A percentile compares a stretch with the other conserved stretches of the same genome.
These are phyloP conservation scores for Hirudinaria manillensis DNA, from an alignment of 2,888 invertebrate species.

Conservation along the genomic window DNA sequence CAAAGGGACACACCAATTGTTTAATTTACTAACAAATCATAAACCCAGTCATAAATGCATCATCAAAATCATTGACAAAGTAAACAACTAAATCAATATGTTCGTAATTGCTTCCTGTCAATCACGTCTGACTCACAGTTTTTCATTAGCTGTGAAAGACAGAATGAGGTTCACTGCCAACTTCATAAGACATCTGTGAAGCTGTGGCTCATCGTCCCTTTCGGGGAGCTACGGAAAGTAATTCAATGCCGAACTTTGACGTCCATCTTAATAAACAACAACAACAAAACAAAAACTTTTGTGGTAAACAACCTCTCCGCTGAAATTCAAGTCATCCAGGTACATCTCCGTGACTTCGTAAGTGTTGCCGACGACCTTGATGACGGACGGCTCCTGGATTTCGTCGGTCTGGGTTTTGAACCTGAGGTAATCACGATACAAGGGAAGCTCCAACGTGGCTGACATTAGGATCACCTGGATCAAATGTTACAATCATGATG, in stretches of 20 bases:
- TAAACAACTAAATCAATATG: too few relatives aligned
- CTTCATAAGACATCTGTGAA: neutral
- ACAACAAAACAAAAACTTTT: too few relatives aligned
- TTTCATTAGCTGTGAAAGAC: neutral
- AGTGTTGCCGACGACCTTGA: conserved; percentile 47
- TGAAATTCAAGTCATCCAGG: conserved; percentile 47
- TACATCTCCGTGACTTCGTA: conserved; percentile 51
- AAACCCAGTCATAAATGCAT: too few relatives aligned
- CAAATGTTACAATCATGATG: neutral
- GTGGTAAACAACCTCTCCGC: too few relatives aligned
- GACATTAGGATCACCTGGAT: conserved; percentile 77
- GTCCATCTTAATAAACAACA: too few relatives aligned
- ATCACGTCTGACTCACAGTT: too few relatives aligned
- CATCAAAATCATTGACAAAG: too few relatives aligned
- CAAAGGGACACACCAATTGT: too few relatives aligned
- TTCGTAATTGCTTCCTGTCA: too few relatives aligned
- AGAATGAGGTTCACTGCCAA: conserved; percentile 4
- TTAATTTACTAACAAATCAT: too few relatives aligned
- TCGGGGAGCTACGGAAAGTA: too few relatives aligned
- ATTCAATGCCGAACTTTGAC: too few relatives aligned
- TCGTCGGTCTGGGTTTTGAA: conserved; percentile 46
- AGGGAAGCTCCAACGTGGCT: conserved; percentile 74
- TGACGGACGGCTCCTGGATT: conserved; percentile 37
- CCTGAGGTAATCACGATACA: conserved; percentile 68
- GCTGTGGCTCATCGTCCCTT: neutral